These are phyloP conservation scores for Actias luna DNA, from an alignment of 2,888 invertebrate genomes.

Conservation along the genomic window DNA sequence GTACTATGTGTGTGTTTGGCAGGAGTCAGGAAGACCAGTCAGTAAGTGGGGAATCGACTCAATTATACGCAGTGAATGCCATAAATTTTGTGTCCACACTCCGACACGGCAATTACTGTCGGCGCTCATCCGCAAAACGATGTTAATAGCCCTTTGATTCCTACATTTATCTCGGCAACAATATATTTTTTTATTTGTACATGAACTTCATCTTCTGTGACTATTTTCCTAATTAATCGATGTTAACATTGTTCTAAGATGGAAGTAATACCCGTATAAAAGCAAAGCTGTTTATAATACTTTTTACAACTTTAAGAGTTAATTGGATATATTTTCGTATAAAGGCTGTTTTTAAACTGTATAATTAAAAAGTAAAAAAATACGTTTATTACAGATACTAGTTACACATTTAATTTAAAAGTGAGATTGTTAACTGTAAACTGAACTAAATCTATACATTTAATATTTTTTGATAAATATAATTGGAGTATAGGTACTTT, in stretches of 20 bases:
- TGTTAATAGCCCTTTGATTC: conserved; percentile 77
- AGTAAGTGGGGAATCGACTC: conserved; percentile 59
- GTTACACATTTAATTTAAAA: no score
- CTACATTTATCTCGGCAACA: conserved; percentile 63
- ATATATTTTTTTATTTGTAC: conserved; percentile 48
- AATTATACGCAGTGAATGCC: conserved; percentile 67
- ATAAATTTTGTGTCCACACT: conserved; percentile 74
- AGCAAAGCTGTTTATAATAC: no score
- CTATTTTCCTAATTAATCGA: not conserved
- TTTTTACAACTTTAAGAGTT: no score
- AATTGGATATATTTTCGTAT: no score
- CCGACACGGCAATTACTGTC: conserved; percentile 80
- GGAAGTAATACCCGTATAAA: no score
- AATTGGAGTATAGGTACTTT: no score
- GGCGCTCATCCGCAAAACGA: conserved; percentile 78
- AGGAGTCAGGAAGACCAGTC: conserved; percentile 48
- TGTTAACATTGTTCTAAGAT: not conserved
- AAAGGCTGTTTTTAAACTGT: no score
- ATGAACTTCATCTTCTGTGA: conserved; percentile 29
- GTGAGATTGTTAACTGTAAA: no score
- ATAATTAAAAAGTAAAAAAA: no score
- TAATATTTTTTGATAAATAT: no score
- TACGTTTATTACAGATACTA: no score
- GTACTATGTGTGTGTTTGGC: conserved; percentile 38
- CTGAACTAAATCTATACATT: no score